Percentiles rank a stretch among this genome's conserved stretches.
Conservation (phyloP, 2,888 invertebrate genomes). For the Cephus runcator region DNA sequence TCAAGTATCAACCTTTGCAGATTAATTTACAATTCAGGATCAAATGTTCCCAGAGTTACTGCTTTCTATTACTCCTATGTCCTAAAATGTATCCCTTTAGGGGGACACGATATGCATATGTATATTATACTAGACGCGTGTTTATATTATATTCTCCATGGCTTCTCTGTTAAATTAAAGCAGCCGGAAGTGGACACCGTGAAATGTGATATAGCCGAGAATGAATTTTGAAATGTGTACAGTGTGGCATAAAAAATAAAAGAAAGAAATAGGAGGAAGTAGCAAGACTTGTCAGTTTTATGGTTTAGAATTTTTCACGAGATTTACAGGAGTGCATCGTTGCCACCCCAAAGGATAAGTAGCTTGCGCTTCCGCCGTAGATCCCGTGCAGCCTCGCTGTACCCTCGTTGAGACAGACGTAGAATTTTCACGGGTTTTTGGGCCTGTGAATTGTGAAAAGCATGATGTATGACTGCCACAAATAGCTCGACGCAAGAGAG, state of each 20-base stretch:
- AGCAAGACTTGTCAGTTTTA: not conserved
- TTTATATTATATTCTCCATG: not conserved
- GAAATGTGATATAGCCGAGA: not conserved
- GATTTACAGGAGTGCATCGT: not conserved
- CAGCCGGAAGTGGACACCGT: not conserved
- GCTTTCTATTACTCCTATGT: not conserved
- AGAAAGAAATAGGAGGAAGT: not conserved
- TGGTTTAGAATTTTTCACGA: not conserved
- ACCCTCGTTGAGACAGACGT: not conserved
- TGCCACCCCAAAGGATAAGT: constrained; percentile 47
- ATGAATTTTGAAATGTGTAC: not conserved
- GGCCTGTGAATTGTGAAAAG: constrained; percentile 54
- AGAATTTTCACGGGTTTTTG: constrained; percentile 50
- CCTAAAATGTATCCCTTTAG: not conserved
- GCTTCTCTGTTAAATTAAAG: not conserved
- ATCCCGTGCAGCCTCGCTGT: not conserved
- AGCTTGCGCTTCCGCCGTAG: constrained; percentile 44
- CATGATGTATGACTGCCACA: constrained; percentile 56
- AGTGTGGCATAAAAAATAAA: not conserved
- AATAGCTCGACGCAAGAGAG: constrained; percentile 40
- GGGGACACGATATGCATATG: not conserved
- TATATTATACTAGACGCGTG: not conserved
- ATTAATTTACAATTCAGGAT: constrained; percentile 41
- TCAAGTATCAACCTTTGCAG: constrained; percentile 42
- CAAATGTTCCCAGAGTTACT: constrained; percentile 19